phyloP scores from a whole-genome alignment of 2,888 invertebrate genomes.

The Siphlonurus alternatus region DNA sequence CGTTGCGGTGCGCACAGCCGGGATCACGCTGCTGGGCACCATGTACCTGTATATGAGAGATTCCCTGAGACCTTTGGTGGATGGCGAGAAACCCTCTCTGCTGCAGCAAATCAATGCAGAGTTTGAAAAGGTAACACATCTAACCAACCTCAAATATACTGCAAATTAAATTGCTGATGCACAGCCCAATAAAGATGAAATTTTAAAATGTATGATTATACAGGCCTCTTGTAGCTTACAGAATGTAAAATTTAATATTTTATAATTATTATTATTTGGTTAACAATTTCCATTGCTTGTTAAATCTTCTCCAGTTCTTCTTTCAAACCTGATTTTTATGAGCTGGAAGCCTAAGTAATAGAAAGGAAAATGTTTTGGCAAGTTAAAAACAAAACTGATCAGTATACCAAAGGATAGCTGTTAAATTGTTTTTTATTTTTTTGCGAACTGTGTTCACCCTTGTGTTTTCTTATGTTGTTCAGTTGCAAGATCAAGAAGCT shows the following conservation, averaged over 20 bases:
- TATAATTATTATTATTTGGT: no score
- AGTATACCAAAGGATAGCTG: no score
- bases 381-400: no score
- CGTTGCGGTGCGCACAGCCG: constrained; percentile 63
- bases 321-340: no score
- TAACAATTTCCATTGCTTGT: no score
- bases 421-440: constrained; percentile 1
- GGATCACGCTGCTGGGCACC: constrained; percentile 54
- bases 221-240: no score
- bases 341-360: no score
- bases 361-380: no score
- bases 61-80: constrained; percentile 57
- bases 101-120: constrained; percentile 72
- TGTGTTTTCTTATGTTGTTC: constrained; percentile 5
- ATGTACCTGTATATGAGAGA: constrained; percentile 71
- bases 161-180: background rate
- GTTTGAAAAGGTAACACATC: constrained; percentile 58
- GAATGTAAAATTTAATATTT: no score
- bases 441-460: background rate
- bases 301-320: no score
- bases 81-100: constrained; percentile 69
- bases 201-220: no score
- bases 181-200: background rate
- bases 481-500: constrained; percentile 50
- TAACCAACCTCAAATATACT: background rate